Percentiles rank a stretch among this genome's conserved stretches.
Conservation (phyloP, 1,140 invertebrate species). For the Ceratoteleas bidentatus region DNA sequence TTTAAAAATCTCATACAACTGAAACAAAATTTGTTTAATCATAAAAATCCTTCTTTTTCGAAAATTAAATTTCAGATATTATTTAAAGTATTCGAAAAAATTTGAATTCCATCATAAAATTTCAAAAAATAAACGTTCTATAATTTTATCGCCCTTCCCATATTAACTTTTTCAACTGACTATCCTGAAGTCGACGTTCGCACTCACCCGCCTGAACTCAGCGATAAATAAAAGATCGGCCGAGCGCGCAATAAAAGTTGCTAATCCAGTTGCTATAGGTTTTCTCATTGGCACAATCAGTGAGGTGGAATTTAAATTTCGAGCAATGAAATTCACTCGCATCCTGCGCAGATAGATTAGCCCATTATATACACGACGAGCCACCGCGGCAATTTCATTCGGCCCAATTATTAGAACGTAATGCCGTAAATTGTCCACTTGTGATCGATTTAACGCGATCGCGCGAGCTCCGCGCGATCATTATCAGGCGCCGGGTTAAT, state of each 20-base stretch:
- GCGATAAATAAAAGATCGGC: too few species aligned
- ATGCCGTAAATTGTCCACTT: slow-evolving; percentile 32
- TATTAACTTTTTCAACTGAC: too few species aligned
- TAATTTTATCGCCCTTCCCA: too few species aligned
- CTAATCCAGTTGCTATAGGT: slow-evolving; percentile 11
- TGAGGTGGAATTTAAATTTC: slow-evolving; percentile 14
- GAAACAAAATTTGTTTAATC: too few species aligned
- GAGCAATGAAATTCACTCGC: slow-evolving; percentile 20
- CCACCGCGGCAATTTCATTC: slow-evolving; percentile 1
- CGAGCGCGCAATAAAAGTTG: not conserved
- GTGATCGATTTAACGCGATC: slow-evolving; percentile 30
- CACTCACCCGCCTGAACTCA: too few species aligned
- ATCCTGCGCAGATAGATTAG: slow-evolving; percentile 12
- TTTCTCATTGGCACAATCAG: slow-evolving; percentile 3
- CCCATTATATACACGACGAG: slow-evolving; percentile 9
- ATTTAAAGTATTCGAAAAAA: too few species aligned
- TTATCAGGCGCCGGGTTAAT: slow-evolving; percentile 6
- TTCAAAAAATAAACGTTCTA: too few species aligned
- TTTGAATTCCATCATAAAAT: too few species aligned
- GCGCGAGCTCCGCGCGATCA: slow-evolving; percentile 12
- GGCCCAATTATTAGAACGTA: slow-evolving; percentile 32
- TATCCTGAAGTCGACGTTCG: too few species aligned
- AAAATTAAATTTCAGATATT: too few species aligned
- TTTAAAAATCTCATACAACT: too few species aligned
- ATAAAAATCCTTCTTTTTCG: too few species aligned